These are phyloP conservation scores for Dioctria rufipes DNA, from an alignment of 2,888 invertebrate species.

Conservation along the genomic window DNA sequence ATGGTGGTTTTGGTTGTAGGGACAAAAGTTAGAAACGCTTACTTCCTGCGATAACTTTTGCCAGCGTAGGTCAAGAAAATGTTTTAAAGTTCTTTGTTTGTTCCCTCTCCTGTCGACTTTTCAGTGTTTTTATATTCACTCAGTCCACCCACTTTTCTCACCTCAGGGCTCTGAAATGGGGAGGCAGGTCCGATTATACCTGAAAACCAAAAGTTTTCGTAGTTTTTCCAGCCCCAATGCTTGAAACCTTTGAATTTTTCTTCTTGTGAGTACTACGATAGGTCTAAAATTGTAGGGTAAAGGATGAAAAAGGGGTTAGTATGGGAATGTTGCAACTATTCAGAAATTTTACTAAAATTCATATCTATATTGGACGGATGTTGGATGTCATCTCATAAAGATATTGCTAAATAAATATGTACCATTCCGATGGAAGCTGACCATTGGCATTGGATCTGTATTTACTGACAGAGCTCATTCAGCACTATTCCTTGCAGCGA, in stretches of 20 bases:
- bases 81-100: slow-evolving; percentile 52
- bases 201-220: slow-evolving; percentile 50
- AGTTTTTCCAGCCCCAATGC: slow-evolving; percentile 36
- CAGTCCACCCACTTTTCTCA: neutral
- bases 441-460: too few relatives aligned
- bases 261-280: neutral
- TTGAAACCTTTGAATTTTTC: slow-evolving; percentile 33
- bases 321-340: slow-evolving; percentile 15
- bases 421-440: neutral
- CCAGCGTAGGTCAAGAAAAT: slow-evolving; percentile 47
- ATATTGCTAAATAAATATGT: slow-evolving; percentile 41
- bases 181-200: neutral
- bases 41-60: slow-evolving; percentile 49
- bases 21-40: slow-evolving; percentile 39
- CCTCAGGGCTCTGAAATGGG: neutral
- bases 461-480: too few relatives aligned
- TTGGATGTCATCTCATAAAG: slow-evolving; percentile 26
- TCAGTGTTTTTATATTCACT: neutral
- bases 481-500: too few relatives aligned
- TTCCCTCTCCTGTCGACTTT: slow-evolving; percentile 23
- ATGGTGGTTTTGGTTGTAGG: neutral
- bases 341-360: slow-evolving; percentile 36
- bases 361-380: slow-evolving; percentile 27
- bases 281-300: neutral
- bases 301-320: neutral